Base-by-base conservation (phyloP, 1,140 invertebrate species). In the Chlorops oryzae region DNA sequence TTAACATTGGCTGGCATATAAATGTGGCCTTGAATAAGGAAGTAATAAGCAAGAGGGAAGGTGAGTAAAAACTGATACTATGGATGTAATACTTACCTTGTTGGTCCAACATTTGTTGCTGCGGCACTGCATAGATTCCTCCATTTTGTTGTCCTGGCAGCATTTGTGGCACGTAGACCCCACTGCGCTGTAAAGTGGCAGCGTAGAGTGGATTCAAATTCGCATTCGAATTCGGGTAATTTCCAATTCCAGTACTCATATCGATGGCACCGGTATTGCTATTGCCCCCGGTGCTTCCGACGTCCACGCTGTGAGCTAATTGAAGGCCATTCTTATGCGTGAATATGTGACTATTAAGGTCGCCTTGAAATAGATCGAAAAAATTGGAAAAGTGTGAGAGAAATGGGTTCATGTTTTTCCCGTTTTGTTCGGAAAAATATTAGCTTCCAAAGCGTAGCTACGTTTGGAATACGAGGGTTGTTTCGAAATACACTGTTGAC, bases 281-380 rank as follows among this genome's bases (percentile, higher is more conserved):
- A 23, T 37, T 43, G 22, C 13, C n/a, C 17, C 43, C 24, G 13
- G 27, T 13, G 25, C 24, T 43, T 15, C 3, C 20, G 12, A 25
- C 17, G 9, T 5, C 23, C n/a, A 18, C 45, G 32, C 21, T 50
- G 27, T 18, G 40, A 7, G 52, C 37, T 28, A 78, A 75, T 57
- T 79, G 74, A 22, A 84, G 68, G 18, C 81, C 79, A 47, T 77
- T 78, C 69, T 85, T 86, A 57, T 84, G 82, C 61, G 77, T 83
- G 59, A 85, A 85, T 57, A 84, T 84, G 50, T 76, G 78, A 61
- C 75, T 78, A 52, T 66, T 68, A 3, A 58, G 54, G 22, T 64
- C 64, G 57, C 58, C 61, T 66, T 51, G 42, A 51, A 61, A 50
- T 34, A 50, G 57, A 63, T 23, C 23, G 22, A 57, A 56, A 52